These are phyloP conservation scores for Holcopasites calliopsidis DNA, from an alignment of 1,140 invertebrate species.

Conservation along the genomic window DNA sequence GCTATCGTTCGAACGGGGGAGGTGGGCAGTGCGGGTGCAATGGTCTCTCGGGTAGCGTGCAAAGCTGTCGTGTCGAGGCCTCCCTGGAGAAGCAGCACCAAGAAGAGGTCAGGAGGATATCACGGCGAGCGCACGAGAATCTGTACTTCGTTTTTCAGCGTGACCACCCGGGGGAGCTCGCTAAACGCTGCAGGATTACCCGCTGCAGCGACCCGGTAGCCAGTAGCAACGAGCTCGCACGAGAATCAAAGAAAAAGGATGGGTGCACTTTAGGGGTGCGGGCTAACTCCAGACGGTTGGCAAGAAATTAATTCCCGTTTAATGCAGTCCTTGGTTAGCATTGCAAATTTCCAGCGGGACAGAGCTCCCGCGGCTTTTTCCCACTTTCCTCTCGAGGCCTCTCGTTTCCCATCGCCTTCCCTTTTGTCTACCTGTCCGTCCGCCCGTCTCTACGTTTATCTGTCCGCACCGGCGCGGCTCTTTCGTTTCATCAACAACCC, in stretches of 20 bases:
- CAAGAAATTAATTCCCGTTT: constrained; percentile 78
- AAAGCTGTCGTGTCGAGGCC: neutral
- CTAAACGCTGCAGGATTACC: constrained; percentile 71
- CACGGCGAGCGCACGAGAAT: constrained; percentile 19
- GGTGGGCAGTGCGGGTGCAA: too few relatives aligned
- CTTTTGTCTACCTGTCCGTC: constrained; percentile 4
- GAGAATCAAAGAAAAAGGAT: constrained; percentile 28
- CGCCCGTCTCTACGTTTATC: neutral
- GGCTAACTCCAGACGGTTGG: constrained; percentile 75
- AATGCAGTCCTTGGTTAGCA: constrained; percentile 77
- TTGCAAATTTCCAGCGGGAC: constrained; percentile 72
- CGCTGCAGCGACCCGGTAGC: constrained; percentile 22
- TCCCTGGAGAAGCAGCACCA: neutral
- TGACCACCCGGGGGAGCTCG: constrained; percentile 53
- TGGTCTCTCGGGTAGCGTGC: too few relatives aligned
- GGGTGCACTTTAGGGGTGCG: constrained; percentile 23
- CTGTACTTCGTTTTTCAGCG: constrained; percentile 44
- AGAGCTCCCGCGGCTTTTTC: constrained; percentile 58
- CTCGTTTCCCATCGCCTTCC: neutral
- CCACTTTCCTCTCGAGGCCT: constrained; percentile 48
- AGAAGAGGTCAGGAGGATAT: neutral
- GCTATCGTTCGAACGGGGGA: neutral
- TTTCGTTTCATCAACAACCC: constrained; percentile 41
- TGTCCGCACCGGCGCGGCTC: constrained; percentile 11
- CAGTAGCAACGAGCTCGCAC: constrained; percentile 7